Percentiles rank a stretch among this genome's conserved stretches.
Conservation (phyloP, 2,113 vertebrate genomes). For the Eulemur rufifrons region DNA sequence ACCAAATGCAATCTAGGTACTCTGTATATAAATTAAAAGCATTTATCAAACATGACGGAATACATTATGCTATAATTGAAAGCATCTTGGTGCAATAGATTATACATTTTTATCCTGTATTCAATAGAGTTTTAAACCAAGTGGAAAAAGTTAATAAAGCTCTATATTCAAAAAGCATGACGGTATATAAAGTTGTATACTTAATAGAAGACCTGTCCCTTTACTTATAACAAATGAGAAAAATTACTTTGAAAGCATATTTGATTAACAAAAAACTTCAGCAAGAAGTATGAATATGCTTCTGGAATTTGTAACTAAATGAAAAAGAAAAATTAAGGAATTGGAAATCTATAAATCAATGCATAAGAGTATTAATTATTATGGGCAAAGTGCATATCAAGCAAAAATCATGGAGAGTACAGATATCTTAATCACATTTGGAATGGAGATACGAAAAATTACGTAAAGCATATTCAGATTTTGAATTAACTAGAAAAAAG, state of each 20-base stretch:
- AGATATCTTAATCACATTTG: background rate
- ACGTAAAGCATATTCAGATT: background rate
- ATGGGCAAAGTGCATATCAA: background rate
- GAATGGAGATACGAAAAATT: background rate
- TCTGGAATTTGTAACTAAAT: background rate
- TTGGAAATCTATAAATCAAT: background rate
- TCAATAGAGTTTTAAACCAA: background rate
- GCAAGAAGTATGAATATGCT: background rate
- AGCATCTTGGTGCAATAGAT: background rate
- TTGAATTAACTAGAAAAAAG: background rate
- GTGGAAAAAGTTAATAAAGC: background rate
- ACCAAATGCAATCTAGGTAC: background rate
- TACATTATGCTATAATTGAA: background rate
- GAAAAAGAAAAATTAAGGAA: background rate
- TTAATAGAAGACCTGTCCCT: background rate
- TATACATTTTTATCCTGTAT: background rate
- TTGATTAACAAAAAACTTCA: background rate
- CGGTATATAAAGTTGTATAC: background rate
- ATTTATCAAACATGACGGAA: background rate
- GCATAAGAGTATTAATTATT: background rate
- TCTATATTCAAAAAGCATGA: background rate
- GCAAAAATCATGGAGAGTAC: background rate
- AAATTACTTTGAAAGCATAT: background rate
- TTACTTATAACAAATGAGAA: background rate
- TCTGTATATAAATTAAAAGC: background rate